These are phyloP conservation scores for Cordilura impudica DNA, from an alignment of 2,888 invertebrate species.

Conservation along the genomic window DNA sequence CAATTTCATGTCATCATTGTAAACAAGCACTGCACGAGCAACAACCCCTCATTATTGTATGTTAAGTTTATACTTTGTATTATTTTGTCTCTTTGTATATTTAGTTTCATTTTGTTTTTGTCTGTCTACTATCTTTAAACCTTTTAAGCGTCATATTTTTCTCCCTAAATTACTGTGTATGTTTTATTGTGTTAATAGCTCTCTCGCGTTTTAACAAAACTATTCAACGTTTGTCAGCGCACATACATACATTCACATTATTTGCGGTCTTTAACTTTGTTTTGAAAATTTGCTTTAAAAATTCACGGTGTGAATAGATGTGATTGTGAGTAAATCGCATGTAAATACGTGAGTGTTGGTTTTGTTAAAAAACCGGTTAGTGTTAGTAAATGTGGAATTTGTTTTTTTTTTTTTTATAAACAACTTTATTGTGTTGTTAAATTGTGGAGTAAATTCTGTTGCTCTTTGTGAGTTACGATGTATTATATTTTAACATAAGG, in stretches of 20 bases:
- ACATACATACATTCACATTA: slow-evolving; percentile 25
- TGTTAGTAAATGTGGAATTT: slow-evolving; percentile 67
- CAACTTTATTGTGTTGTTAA: neutral
- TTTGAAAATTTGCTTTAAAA: slow-evolving; percentile 3
- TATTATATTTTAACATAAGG: too few relatives aligned
- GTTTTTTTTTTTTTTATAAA: slow-evolving; percentile 49
- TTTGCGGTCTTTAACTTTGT: slow-evolving; percentile 72
- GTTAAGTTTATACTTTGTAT: neutral
- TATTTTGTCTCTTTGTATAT: neutral
- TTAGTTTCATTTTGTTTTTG: neutral
- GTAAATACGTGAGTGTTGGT: slow-evolving; percentile 5
- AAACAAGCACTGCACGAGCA: neutral
- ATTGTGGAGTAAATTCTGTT: slow-evolving; percentile 10
- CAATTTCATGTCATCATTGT: neutral
- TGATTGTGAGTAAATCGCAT: too few relatives aligned
- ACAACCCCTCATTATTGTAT: neutral
- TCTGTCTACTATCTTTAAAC: neutral
- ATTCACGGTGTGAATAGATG: neutral
- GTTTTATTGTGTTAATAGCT: neutral
- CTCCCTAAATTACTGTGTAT: neutral
- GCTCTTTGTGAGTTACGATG: neutral
- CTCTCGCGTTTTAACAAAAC: neutral
- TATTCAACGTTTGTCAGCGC: neutral
- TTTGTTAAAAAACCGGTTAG: slow-evolving; percentile 58
- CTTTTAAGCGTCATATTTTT: neutral